Conservation (phyloP, 2,888 invertebrate species). For the Tortricodes alternella region DNA sequence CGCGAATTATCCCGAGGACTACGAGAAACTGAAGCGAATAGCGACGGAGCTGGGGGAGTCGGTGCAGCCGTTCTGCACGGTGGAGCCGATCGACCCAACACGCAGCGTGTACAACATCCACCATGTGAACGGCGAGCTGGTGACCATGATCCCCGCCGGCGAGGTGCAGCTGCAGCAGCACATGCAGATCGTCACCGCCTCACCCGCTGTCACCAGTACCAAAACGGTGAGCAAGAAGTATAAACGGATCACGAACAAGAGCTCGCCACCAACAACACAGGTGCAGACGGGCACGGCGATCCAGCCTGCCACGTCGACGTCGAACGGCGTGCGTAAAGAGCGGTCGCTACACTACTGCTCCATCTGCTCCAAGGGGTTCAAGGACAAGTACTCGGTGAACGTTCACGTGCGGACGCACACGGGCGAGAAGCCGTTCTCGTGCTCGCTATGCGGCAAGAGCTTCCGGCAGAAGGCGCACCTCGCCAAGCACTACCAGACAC, state of each 20-base stretch:
- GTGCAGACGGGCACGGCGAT: constrained; percentile 64
- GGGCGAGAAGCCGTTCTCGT: constrained; percentile 98
- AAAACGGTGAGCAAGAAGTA: constrained; percentile 87
- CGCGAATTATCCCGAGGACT: constrained; percentile 88
- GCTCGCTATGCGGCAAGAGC: constrained; percentile 96
- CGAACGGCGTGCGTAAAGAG: constrained; percentile 91
- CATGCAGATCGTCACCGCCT: constrained; percentile 81
- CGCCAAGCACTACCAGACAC: constrained; percentile 96
- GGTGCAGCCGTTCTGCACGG: constrained; percentile 86
- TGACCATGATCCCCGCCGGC: constrained; percentile 75
- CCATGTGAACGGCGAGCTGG: constrained; percentile 74
- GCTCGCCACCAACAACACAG: constrained; percentile 68
- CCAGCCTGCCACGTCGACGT: constrained; percentile 83
- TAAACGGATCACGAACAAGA: constrained; percentile 84
- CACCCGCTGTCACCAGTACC: constrained; percentile 84
- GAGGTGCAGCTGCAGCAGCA: constrained; percentile 74
- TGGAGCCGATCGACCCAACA: constrained; percentile 79
- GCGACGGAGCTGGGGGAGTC: constrained; percentile 91
- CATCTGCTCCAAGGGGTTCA: constrained; percentile 96
- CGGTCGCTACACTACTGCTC: constrained; percentile 95
- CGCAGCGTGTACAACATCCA: constrained; percentile 81
- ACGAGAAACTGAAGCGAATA: constrained; percentile 92
- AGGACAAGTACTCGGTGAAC: constrained; percentile 98
- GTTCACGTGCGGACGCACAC: constrained; percentile 99
- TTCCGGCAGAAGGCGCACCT: constrained; percentile 96